Evolutionary conservation across 1,140 invertebrate genomes (phyloP).

Genomic region (Nomia melanderi): DNA sequence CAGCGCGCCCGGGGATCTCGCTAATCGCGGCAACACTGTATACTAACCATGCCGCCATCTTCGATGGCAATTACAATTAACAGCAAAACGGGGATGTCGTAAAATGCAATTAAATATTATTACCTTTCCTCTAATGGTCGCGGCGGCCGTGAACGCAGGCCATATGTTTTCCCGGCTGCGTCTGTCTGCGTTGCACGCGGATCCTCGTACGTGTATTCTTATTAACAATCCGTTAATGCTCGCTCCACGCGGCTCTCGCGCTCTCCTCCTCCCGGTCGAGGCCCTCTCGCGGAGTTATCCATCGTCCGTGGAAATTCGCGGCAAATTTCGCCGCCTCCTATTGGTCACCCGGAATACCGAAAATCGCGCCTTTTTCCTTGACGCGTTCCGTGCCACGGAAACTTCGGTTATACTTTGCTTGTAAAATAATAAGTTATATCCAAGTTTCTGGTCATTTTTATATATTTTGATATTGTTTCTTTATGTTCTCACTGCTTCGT

Average conservation of each 20-base stretch:
- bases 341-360: no score
- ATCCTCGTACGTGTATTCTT: neutral
- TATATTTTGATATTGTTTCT: no score
- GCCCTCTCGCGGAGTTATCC: no score
- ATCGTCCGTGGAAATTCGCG: neutral
- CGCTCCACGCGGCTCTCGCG: neutral
- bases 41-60: slow-evolving; percentile 69
- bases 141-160: slow-evolving; percentile 63
- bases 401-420: no score
- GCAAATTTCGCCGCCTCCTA: no score
- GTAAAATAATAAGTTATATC: no score
- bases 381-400: no score
- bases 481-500: no score
- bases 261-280: neutral
- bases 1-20: slow-evolving; percentile 41
- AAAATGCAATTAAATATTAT: slow-evolving; percentile 81
- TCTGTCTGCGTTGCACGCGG: neutral
- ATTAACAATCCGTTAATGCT: slow-evolving; percentile 38
- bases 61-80: slow-evolving; percentile 78
- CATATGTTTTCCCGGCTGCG: slow-evolving; percentile 10
- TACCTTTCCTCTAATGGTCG: slow-evolving; percentile 73
- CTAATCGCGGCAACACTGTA: slow-evolving; percentile 63
- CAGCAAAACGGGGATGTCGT: slow-evolving; percentile 77
- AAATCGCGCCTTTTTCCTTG: no score
- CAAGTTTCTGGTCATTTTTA: no score